Evolutionary conservation across 2,888 invertebrate species (phyloP), one percentile per base, ranked within the genome.

Genomic region (Phragmatobia fuliginosa): DNA sequence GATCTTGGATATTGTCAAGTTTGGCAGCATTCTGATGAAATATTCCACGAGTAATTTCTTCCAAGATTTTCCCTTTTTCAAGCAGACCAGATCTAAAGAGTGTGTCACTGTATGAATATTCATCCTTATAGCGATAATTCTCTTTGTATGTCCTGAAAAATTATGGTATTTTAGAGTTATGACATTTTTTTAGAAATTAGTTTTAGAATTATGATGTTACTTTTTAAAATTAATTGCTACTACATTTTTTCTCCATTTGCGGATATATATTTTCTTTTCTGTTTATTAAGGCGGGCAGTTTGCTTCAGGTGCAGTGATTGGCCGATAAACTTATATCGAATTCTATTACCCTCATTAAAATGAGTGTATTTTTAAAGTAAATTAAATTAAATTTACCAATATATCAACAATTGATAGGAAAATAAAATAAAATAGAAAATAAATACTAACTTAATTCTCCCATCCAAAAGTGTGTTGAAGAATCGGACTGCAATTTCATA

Each of bases 1-100:
- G 91, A 75, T 92, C 92, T 70, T 88, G 83, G 71, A 90, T 89
- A 66, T 92, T 90, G 31, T 93, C 92, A 56, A 90, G 81, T 75
- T 87, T 88, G 14, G 85, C 90, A 68, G 91, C 87, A n/a, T 85
- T 80, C 73, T 93, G 92, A 38, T 87, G 88, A 73, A 92, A 92
- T 14, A 86, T 88, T 8, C 92, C 93, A 11, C 92, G 87, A 72
- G 88, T 92, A 28, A 93, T 88, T 79, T 91, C 90, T 75, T 92
- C 91, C 21, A 92, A 88, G 70, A 88, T 88, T 59, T 83, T 84
- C 60, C 85, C 83, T 74, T 88, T 83, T 70, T 91, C 91, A 16
- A 92, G 82, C 38, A 92, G 73, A 52, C 85, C 89, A 76, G 89
- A 89, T 77, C 85, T 84, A 67, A 84, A 91, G 33, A 92, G 74